These are phyloP conservation scores for Nezara viridula DNA, from an alignment of 2,888 invertebrate genomes.

Conservation along the genomic window DNA sequence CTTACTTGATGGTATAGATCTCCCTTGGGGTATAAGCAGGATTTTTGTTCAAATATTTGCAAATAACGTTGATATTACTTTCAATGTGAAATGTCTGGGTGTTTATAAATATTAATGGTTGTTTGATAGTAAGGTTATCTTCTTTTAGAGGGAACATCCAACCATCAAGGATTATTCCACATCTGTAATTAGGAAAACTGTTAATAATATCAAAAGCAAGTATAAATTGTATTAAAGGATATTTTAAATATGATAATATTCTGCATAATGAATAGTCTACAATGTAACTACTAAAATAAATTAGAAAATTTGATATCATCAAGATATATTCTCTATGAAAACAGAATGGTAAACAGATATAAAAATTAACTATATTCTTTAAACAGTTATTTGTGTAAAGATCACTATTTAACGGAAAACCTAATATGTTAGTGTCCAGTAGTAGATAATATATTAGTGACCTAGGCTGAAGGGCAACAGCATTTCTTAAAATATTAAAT, in stretches of 20 bases:
- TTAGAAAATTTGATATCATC: no score
- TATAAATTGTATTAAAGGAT: background rate
- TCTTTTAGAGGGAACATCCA: constrained; percentile 76
- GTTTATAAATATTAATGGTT: constrained; percentile 74
- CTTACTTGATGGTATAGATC: constrained; percentile 71
- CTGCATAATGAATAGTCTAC: background rate
- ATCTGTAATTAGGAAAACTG: constrained; percentile 67
- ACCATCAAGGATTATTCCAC: constrained; percentile 73
- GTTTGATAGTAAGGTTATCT: constrained; percentile 69
- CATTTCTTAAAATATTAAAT: constrained; percentile 51
- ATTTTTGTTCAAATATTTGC: constrained; percentile 65
- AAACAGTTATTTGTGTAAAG: no score
- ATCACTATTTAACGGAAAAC: no score
- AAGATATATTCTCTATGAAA: no score
- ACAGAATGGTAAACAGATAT: no score
- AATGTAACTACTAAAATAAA: no score
- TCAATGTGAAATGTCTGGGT: constrained; percentile 74
- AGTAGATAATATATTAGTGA: no score
- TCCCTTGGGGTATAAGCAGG: constrained; percentile 65
- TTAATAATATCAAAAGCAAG: background rate
- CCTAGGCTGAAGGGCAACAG: no score
- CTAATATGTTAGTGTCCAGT: no score
- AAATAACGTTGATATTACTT: constrained; percentile 72
- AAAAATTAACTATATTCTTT: no score
- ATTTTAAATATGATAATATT: background rate